A percentile compares a stretch with the other conserved stretches of the same genome.
Conservation (phyloP, 1,140 invertebrate genomes). For the Drosophila nigromelanica region DNA sequence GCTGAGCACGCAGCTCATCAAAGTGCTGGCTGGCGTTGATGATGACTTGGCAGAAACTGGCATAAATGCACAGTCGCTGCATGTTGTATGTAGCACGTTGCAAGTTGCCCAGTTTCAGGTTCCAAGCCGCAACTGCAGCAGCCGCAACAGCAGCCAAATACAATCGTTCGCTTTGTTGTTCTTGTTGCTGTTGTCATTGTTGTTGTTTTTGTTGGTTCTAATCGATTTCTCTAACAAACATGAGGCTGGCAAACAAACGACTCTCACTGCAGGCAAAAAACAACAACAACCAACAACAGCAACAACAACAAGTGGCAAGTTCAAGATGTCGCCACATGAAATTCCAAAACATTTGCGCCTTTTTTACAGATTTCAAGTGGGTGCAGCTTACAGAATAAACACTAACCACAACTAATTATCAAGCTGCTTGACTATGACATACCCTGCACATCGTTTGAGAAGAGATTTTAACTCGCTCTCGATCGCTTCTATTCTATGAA, state of each 20-base stretch:
- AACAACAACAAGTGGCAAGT: constrained; percentile 55
- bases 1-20: constrained; percentile 69
- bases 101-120: constrained; percentile 26
- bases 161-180: constrained; percentile 62
- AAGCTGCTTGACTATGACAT: constrained; percentile 1
- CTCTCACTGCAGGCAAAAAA: constrained; percentile 65
- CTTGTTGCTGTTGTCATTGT: constrained; percentile 27
- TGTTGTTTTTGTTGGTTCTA: constrained; percentile 72
- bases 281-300: constrained; percentile 36
- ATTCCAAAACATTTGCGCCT: constrained; percentile 75
- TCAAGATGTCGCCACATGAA: constrained; percentile 63
- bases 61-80: constrained; percentile 13
- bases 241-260: constrained; percentile 65
- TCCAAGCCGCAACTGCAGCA: constrained; percentile 43
- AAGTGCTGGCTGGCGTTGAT: constrained; percentile 41
- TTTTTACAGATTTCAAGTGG: constrained; percentile 78
- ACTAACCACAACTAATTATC: constrained; percentile 17
- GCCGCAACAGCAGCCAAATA: constrained; percentile 40
- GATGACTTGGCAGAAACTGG: constrained; percentile 68
- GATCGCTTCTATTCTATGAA: no score
- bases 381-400: constrained; percentile 57
- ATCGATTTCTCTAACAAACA: constrained; percentile 82
- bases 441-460: not conserved
- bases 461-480: not conserved
- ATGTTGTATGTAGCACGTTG: constrained; percentile 13